These are phyloP conservation scores for Allygus modestus DNA, from an alignment of 2,888 invertebrate genomes.

Conservation along the genomic window DNA sequence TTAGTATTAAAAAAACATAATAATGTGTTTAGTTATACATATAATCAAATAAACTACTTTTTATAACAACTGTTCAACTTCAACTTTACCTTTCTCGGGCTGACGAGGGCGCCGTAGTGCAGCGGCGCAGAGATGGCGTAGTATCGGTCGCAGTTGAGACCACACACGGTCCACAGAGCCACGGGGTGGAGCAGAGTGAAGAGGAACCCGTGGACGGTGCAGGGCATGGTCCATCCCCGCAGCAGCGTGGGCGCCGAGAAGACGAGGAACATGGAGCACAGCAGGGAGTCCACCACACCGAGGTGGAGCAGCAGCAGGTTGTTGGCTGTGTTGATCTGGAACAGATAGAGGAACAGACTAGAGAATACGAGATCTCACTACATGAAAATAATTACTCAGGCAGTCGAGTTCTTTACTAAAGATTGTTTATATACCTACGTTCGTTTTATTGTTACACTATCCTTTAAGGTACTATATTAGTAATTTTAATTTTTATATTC, in stretches of 20 bases:
- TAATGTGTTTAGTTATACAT: too few relatives aligned
- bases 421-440: too few relatives aligned
- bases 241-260: constrained; percentile 77
- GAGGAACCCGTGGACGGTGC: constrained; percentile 82
- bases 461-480: too few relatives aligned
- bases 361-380: too few relatives aligned
- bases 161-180: constrained; percentile 88
- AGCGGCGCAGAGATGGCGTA: constrained; percentile 89
- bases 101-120: constrained; percentile 87
- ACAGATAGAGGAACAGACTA: constrained; percentile 34
- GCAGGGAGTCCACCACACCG: constrained; percentile 83
- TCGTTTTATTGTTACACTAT: too few relatives aligned
- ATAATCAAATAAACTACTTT: too few relatives aligned
- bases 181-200: constrained; percentile 85
- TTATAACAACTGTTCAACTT: too few relatives aligned
- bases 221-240: constrained; percentile 74
- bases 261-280: constrained; percentile 80
- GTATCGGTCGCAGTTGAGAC: constrained; percentile 86
- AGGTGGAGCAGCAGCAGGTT: constrained; percentile 86
- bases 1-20: too few relatives aligned
- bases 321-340: constrained; percentile 78
- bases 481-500: too few relatives aligned
- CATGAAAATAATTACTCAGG: too few relatives aligned
- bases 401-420: too few relatives aligned
- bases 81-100: constrained; percentile 80